Percentiles rank a stretch among this genome's conserved stretches.
phyloP scores from a whole-genome alignment of 2,888 invertebrate species.

The Drosophila vallismaia region DNA sequence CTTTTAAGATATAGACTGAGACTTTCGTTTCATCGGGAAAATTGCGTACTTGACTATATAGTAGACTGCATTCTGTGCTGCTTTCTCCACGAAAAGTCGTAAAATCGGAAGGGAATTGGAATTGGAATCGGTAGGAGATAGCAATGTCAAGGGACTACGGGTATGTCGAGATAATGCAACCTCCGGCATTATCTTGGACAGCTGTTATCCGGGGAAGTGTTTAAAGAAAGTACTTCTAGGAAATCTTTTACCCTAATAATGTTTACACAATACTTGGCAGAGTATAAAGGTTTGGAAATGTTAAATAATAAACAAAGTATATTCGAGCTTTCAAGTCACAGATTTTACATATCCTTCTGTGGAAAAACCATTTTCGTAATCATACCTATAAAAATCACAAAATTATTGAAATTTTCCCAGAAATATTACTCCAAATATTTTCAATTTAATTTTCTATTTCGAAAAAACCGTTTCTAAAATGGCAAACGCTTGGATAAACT shows the following conservation, averaged over 20 bases:
- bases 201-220: constrained; percentile 37
- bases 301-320: background rate
- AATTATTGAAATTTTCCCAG: background rate
- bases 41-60: constrained; percentile 67
- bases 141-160: constrained; percentile 36
- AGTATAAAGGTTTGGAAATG: background rate
- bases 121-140: constrained; percentile 53
- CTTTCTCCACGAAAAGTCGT: constrained; percentile 62
- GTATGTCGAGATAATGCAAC: constrained; percentile 50
- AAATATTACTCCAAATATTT: background rate
- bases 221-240: constrained; percentile 31
- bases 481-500: constrained; percentile 4
- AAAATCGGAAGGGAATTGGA: constrained; percentile 66
- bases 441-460: background rate
- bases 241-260: constrained; percentile 22
- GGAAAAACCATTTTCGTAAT: background rate
- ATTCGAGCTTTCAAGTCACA: background rate
- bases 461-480: background rate
- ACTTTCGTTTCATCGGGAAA: constrained; percentile 58
- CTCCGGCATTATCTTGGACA: constrained; percentile 39
- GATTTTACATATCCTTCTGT: background rate
- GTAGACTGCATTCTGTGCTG: constrained; percentile 19
- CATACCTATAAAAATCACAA: background rate
- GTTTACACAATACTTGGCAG: constrained; percentile 29
- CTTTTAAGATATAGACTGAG: constrained; percentile 64